A percentile compares a stretch with the other conserved stretches of the same genome.
Evolutionary conservation across 2,888 invertebrate species (phyloP).

Genomic region (Escarpia spicata): DNA sequence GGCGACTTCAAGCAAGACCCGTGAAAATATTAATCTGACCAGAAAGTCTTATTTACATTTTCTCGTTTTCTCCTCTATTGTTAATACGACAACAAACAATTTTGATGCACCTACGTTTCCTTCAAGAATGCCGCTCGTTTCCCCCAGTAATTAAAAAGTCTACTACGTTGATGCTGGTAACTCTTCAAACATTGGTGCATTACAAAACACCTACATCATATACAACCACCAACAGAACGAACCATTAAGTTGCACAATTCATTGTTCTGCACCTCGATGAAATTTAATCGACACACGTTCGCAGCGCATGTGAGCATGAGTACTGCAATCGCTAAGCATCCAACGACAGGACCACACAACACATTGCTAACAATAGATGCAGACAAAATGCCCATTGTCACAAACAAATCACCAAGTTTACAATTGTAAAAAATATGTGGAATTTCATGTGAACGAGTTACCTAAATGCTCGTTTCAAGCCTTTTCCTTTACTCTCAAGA

Average conservation of each 20-base stretch:
- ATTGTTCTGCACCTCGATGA: constrained; percentile 7
- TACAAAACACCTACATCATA: background rate
- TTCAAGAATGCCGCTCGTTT: background rate
- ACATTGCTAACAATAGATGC: constrained; percentile 3
- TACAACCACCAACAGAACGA: background rate
- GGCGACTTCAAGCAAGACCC: constrained; percentile 16
- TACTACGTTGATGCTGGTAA: background rate
- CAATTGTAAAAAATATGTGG: background rate
- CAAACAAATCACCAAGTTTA: background rate
- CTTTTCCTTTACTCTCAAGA: background rate
- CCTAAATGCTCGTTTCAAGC: background rate
- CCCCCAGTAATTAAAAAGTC: background rate
- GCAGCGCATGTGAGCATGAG: background rate
- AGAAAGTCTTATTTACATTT: constrained; percentile 16
- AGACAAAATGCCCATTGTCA: constrained; percentile 16
- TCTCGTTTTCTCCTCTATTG: background rate
- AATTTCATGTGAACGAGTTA: background rate
- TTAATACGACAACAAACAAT: background rate
- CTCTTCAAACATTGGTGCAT: background rate
- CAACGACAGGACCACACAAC: background rate
- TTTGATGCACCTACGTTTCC: constrained; percentile 3
- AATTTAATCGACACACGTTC: background rate
- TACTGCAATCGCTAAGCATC: too few species aligned
- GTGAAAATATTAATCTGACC: constrained; percentile 11
- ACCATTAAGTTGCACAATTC: background rate